These are phyloP conservation scores for Anthophora plumipes DNA, from an alignment of 2,888 invertebrate genomes.

Conservation along the genomic window DNA sequence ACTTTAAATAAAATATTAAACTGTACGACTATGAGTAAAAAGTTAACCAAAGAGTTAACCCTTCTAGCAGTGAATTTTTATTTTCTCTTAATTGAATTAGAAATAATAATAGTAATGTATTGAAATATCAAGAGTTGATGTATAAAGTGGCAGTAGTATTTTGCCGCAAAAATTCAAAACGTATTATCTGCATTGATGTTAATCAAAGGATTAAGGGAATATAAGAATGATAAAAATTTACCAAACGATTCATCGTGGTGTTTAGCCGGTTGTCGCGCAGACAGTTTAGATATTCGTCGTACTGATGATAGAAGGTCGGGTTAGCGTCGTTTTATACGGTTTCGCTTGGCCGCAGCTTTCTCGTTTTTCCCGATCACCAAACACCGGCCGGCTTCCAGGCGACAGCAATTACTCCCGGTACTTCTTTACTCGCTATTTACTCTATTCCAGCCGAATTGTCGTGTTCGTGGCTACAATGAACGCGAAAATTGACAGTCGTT, in stretches of 20 bases:
- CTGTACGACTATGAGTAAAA: no score
- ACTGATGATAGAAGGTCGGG: slow-evolving; percentile 71
- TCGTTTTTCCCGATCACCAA: slow-evolving; percentile 65
- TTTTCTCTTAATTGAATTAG: no score
- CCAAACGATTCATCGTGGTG: slow-evolving; percentile 74
- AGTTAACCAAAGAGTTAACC: no score
- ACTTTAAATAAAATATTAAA: no score
- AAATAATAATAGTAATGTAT: no score
- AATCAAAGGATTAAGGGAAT: background rate
- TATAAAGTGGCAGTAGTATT: no score
- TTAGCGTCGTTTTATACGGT: slow-evolving; percentile 78
- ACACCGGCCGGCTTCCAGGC: slow-evolving; percentile 36
- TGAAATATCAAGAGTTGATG: no score
- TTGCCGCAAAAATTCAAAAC: no score
- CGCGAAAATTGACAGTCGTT: background rate
- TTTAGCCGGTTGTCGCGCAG: slow-evolving; percentile 20
- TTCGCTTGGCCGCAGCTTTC: slow-evolving; percentile 79
- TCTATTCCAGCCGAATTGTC: slow-evolving; percentile 39
- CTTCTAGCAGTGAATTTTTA: no score
- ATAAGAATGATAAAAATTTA: slow-evolving; percentile 57
- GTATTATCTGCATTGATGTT: background rate
- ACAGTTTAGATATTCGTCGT: slow-evolving; percentile 50
- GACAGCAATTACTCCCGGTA: slow-evolving; percentile 62
- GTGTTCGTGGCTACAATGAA: background rate
- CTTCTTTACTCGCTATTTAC: slow-evolving; percentile 59